Conservation (phyloP, 2,888 invertebrate species). For the Melikaiella ostensackeni region DNA sequence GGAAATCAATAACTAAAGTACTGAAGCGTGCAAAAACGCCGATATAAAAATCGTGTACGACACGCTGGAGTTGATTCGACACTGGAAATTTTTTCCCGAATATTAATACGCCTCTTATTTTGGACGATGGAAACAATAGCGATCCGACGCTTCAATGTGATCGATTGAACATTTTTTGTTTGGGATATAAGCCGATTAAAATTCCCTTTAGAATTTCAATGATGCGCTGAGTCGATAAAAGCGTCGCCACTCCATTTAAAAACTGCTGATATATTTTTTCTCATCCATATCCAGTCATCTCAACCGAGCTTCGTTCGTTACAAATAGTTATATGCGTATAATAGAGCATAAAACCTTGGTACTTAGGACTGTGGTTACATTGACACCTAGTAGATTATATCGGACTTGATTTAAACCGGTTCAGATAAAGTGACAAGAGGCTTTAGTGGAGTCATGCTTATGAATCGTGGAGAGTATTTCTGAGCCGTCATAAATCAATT, state of each 20-base stretch:
- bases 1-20: not conserved
- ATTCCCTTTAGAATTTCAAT: constrained; percentile 36
- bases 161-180: constrained; percentile 39
- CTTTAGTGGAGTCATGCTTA: constrained; percentile 54
- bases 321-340: constrained; percentile 29
- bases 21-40: not conserved
- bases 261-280: constrained; percentile 27
- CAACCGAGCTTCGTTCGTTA: not conserved
- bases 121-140: constrained; percentile 28
- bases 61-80: constrained; percentile 3
- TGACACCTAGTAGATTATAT: constrained; percentile 52
- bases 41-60: constrained; percentile 24
- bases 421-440: constrained; percentile 54
- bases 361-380: constrained; percentile 36
- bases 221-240: constrained; percentile 31
- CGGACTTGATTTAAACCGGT: constrained; percentile 56
- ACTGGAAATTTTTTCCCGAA: constrained; percentile 1
- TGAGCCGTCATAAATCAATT: constrained; percentile 39
- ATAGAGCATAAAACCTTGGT: not conserved
- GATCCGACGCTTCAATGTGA: constrained; percentile 32
- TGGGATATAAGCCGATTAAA: constrained; percentile 38
- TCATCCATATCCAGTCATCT: constrained; percentile 5
- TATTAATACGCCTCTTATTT: constrained; percentile 37
- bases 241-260: constrained; percentile 23
- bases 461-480: constrained; percentile 33